A percentile compares a stretch with the other conserved stretches of the same genome.
Evolutionary conservation across 2,797 vertebrate species (phyloP).

Genomic region (Craterocephalus amniculus): DNA sequence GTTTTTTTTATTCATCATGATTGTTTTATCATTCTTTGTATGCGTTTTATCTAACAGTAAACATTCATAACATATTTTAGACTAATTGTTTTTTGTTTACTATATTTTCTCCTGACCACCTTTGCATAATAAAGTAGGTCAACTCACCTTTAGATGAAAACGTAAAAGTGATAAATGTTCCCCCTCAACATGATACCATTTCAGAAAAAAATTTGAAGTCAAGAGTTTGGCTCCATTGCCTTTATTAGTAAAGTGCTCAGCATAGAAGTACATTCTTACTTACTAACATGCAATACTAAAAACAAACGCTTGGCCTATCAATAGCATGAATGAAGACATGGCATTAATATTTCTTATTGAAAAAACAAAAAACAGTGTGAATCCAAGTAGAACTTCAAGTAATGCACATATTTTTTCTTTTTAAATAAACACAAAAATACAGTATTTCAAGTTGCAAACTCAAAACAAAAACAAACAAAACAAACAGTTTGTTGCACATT

Average conservation of each 20-base stretch:
- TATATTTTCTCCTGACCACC: too few species aligned
- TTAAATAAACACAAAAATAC: slow-evolving; percentile 72
- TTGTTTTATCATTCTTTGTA: too few species aligned
- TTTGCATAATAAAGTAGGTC: too few species aligned
- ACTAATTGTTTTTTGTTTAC: too few species aligned
- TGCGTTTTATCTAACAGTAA: too few species aligned
- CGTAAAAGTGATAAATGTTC: background rate
- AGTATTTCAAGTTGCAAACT: slow-evolving; percentile 71
- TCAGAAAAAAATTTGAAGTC: slow-evolving; percentile 23
- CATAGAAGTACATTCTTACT: slow-evolving; percentile 84
- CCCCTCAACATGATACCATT: slow-evolving; percentile 7
- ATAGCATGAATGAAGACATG: slow-evolving; percentile 75
- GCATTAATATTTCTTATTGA: slow-evolving; percentile 70
- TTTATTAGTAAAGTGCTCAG: slow-evolving; percentile 87
- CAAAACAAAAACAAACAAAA: slow-evolving; percentile 13
- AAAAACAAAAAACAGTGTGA: slow-evolving; percentile 61
- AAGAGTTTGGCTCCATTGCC: slow-evolving; percentile 71
- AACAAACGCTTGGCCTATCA: slow-evolving; percentile 75
- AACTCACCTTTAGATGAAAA: background rate
- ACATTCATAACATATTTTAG: too few species aligned
- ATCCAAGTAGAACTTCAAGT: slow-evolving; percentile 83
- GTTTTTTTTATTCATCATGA: too few species aligned
- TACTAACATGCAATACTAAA: slow-evolving; percentile 85
- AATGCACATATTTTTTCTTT: slow-evolving; percentile 63
- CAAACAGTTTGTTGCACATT: slow-evolving; percentile 68